Conservation (phyloP, 2,888 invertebrate species). For the Caenorhabditis panamensis region DNA sequence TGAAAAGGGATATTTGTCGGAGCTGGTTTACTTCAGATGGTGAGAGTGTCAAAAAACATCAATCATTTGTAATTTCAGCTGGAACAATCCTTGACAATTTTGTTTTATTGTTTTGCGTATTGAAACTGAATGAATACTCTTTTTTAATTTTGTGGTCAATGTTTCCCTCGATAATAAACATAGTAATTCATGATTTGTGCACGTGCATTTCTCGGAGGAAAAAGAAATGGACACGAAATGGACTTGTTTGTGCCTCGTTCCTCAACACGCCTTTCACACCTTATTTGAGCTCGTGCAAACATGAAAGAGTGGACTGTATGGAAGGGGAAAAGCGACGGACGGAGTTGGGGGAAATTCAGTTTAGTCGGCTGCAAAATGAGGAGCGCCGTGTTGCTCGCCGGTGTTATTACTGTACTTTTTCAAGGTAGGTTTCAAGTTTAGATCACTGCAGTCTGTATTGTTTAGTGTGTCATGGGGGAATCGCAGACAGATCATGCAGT, state of each 20-base stretch:
- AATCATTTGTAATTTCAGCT: no score
- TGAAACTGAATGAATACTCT: no score
- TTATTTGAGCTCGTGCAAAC: slow-evolving; percentile 48
- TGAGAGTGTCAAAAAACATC: no score
- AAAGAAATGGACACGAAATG: slow-evolving; percentile 52
- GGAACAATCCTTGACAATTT: no score
- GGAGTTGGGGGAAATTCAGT: slow-evolving; percentile 5
- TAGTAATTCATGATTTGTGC: slow-evolving; percentile 18
- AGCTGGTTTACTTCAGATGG: no score
- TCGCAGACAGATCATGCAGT: slow-evolving; percentile 49
- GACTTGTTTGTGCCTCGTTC: slow-evolving; percentile 27
- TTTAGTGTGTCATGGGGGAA: slow-evolving; percentile 35
- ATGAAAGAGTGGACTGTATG: background rate
- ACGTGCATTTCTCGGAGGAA: slow-evolving; percentile 12
- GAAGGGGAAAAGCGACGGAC: slow-evolving; percentile 8
- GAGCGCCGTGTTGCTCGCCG: slow-evolving; percentile 13
- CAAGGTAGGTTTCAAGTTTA: no score
- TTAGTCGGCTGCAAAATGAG: slow-evolving; percentile 8
- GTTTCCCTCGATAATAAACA: slow-evolving; percentile 14
- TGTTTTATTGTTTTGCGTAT: no score
- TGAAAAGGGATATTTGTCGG: no score
- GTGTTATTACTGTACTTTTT: slow-evolving; percentile 28
- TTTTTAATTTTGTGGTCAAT: no score
- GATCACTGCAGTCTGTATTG: no score
- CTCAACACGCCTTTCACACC: slow-evolving; percentile 46